Evolutionary conservation across 2,888 invertebrate genomes (phyloP), one percentile per base, ranked within the genome.

Genomic region (Drosophila eohydei): DNA sequence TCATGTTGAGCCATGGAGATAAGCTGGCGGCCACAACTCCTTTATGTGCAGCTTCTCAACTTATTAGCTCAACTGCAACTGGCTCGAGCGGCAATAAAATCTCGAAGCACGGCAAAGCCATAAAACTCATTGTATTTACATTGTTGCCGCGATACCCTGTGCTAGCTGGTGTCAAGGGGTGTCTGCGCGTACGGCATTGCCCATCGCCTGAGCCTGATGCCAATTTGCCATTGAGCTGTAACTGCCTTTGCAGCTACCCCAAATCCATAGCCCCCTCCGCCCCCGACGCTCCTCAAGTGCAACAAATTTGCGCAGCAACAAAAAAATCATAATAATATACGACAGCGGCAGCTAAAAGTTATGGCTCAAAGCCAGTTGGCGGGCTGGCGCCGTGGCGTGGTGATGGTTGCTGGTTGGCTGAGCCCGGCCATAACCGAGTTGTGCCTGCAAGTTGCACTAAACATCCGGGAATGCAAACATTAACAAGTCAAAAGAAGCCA

Each of bases 381-480:
- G 34, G 9, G 34, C 8, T 9, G 41, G 41, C 3, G 41, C 21
- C 21, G 21, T 21, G 21, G 21, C 21, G 21, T 1, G 21, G 21
- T 21, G 21, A 21, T 21, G 21, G 21, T 21, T 21, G 21, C 21
- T 21, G 21, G 21, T 21, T 21, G 21, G 7, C 38, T 26, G 0
- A 16, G 16, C 51, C 21, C 34, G 21, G 59, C 54, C 57, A 54
- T 44, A 54, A 64, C 61, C 55, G 65, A 81, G 60, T 69, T 56
- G 38, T 58, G 41, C 46, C 56, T 40, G 64, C 74, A 66, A 74
- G 56, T 75, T 80, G 85, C 83, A 78, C 80, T 88, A 88, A 83
- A 85, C 83, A 83, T 88, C 80, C 83, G 83, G 78, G 83, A 75
- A 69, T 70, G 72, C 71, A 57, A 78, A 78, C 75, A 82, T 80